Conservation (phyloP, 2,888 invertebrate species). For the Sipha maydis region DNA sequence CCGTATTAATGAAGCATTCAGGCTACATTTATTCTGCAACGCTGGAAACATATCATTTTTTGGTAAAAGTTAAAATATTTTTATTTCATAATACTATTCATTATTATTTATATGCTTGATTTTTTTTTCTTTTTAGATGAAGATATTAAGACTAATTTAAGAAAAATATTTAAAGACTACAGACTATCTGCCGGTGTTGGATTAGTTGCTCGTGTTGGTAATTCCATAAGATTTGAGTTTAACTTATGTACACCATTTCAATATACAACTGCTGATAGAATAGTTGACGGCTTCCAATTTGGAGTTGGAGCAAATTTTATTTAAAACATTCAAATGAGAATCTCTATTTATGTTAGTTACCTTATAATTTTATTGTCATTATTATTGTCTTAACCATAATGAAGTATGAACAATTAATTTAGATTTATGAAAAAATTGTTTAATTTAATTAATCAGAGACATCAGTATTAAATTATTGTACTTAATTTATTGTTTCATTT, state of each 20-base stretch:
- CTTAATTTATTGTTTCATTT: slow-evolving; percentile 30
- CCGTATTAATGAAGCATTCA: slow-evolving; percentile 34
- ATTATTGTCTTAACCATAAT: background rate
- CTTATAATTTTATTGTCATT: background rate
- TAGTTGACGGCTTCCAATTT: slow-evolving; percentile 80
- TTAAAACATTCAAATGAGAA: slow-evolving; percentile 67
- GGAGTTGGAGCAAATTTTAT: slow-evolving; percentile 86
- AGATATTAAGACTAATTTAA: slow-evolving; percentile 11
- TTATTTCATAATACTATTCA: background rate
- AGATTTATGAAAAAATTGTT: slow-evolving; percentile 14
- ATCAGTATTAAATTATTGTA: slow-evolving; percentile 53
- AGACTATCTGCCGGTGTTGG: slow-evolving; percentile 54
- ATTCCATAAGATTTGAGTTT: slow-evolving; percentile 53
- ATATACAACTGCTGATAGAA: slow-evolving; percentile 65
- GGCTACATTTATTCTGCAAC: slow-evolving; percentile 60
- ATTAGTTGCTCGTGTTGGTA: slow-evolving; percentile 43
- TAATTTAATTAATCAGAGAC: slow-evolving; percentile 11
- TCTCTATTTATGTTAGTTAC: slow-evolving; percentile 27
- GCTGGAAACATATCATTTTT: slow-evolving; percentile 57
- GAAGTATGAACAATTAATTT: background rate
- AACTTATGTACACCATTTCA: slow-evolving; percentile 54
- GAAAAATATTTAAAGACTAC: slow-evolving; percentile 37
- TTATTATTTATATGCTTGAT: background rate
- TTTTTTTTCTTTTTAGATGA: slow-evolving; percentile 21
- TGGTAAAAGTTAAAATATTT: slow-evolving; percentile 7